These are phyloP conservation scores for Zaprionus capensis DNA, from an alignment of 1,140 invertebrate genomes.

Conservation along the genomic window DNA sequence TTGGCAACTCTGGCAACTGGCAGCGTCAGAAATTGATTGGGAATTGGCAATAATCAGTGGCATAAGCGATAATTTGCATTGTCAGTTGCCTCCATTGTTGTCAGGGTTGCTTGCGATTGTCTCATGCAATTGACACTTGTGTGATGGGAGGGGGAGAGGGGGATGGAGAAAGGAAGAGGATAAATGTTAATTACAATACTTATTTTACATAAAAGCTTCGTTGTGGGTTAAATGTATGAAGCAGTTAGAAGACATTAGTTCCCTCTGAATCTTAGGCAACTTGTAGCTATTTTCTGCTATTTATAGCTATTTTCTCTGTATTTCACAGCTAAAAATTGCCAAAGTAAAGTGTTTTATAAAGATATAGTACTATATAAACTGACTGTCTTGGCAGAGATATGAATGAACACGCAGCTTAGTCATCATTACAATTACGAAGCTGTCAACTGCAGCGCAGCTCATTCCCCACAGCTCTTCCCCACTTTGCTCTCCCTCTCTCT, in stretches of 20 bases:
- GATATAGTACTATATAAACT: too few relatives aligned
- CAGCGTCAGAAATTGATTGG: constrained; percentile 59
- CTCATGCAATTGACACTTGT: constrained; percentile 11
- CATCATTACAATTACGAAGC: constrained; percentile 8
- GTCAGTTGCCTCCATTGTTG: constrained; percentile 48
- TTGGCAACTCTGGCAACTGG: constrained; percentile 21
- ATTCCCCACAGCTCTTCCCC: neutral
- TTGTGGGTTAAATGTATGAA: too few relatives aligned
- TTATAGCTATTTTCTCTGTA: too few relatives aligned
- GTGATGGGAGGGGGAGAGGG: neutral
- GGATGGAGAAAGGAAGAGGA: neutral
- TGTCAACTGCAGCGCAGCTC: constrained; percentile 22
- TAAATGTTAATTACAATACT: neutral
- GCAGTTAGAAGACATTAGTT: too few relatives aligned
- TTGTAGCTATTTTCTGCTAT: too few relatives aligned
- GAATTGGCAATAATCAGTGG: constrained; percentile 77
- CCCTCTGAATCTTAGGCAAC: too few relatives aligned
- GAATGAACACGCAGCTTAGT: constrained; percentile 4
- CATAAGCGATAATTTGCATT: constrained; percentile 76
- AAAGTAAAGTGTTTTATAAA: too few relatives aligned
- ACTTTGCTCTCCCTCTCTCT: neutral
- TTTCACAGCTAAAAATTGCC: too few relatives aligned
- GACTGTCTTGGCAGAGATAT: neutral
- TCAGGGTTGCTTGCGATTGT: constrained; percentile 29
- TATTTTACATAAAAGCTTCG: neutral